Conservation (phyloP, 1,140 invertebrate species). For the Drosophila murphyi region DNA sequence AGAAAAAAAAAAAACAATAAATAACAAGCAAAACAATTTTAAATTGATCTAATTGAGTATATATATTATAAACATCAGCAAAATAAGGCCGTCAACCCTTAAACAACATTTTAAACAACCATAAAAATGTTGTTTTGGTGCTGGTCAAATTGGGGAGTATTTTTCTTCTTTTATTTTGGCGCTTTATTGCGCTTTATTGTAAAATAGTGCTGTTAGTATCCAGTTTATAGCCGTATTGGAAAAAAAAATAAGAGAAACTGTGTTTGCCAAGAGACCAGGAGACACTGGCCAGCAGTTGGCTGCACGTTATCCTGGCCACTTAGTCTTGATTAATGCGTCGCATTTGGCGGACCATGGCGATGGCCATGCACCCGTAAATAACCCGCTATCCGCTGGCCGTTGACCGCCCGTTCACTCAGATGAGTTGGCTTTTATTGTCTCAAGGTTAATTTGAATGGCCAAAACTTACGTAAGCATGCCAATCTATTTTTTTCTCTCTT, state of each 20-base stretch:
- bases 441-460: slow-evolving; percentile 78
- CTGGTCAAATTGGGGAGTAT: neutral
- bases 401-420: slow-evolving; percentile 22
- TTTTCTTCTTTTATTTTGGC: neutral
- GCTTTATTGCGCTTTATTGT: neutral
- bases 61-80: too few relatives aligned
- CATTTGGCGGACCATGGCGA: slow-evolving; percentile 37
- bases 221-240: slow-evolving; percentile 24
- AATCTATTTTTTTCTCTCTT: slow-evolving; percentile 12
- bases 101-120: too few relatives aligned
- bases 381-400: slow-evolving; percentile 5
- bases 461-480: slow-evolving; percentile 65
- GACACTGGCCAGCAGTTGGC: slow-evolving; percentile 20
- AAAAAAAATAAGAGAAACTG: slow-evolving; percentile 1
- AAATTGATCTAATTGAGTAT: too few relatives aligned
- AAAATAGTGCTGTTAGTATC: slow-evolving; percentile 1
- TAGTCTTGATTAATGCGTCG: slow-evolving; percentile 78
- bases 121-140: too few relatives aligned
- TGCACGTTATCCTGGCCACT: slow-evolving; percentile 73
- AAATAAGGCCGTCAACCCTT: too few relatives aligned
- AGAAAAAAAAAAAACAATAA: too few relatives aligned
- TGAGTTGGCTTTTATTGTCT: slow-evolving; percentile 69
- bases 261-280: slow-evolving; percentile 21
- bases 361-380: slow-evolving; percentile 39
- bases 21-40: too few relatives aligned